Evolutionary conservation across 1,140 invertebrate genomes (phyloP), one percentile per base, ranked within the genome.

Genomic region (Rhyzopertha dominica): DNA sequence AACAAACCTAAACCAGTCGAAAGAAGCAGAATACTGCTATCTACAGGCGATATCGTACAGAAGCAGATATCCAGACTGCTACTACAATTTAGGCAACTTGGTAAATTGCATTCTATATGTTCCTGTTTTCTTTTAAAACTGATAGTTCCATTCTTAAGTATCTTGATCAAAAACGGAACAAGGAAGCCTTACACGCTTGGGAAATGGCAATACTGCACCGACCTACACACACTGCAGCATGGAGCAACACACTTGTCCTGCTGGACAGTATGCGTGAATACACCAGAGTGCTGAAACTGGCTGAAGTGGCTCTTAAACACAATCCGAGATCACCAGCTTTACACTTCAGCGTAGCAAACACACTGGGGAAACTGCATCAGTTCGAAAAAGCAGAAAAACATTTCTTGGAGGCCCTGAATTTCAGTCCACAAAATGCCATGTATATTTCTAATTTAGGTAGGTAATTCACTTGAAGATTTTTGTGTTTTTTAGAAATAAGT

Each of bases 41-140:
- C 70, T 78, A 51, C 85, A 70, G 29, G 92, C 91, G 3, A 66
- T 97, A 1, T 72, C 63, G 22, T 75, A 87, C 65, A 74, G 91
- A 42, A 76, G 71, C 48, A 82, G 80, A 35, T 97, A 95, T 73
- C 85, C 94, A 0, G 91, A 96, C 62, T 95, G 91, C 66, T 85
- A 85, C 61, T 97, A 95, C 61, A 98, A 98, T 70, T 73, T 97
- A 47, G 94, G 93, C 18, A 93, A 96, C 70, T 70, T 96, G 77
- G 85, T 88, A 70, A 73, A 69, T 71, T 14, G 24, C 16, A n/a
- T 12, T 12, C 38, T 13, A 19, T 37, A 26, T 26, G 8, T 26
- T 39, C 13, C 36, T 9, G 42, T 18, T 28, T 19, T 20, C 38
- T 25, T 2, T 42, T 43, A 53, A 46, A 9, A 42, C 39, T 34